Evolutionary conservation across 2,888 invertebrate genomes (phyloP).

Genomic region (Coenonympha arcania): DNA sequence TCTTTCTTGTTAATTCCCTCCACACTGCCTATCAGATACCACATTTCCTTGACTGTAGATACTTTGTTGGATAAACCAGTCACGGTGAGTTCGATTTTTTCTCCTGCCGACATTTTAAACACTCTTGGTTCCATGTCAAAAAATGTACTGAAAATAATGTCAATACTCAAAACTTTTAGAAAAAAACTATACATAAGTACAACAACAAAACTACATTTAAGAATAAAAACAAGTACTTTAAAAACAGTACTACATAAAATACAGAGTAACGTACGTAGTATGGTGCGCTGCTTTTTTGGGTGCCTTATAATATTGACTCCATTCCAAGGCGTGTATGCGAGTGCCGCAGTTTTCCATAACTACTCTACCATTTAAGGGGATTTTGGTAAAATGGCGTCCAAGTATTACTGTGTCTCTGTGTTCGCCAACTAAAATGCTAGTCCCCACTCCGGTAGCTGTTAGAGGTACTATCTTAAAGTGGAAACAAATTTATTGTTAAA

Average conservation of each 20-base stretch:
- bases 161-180: too few relatives aligned
- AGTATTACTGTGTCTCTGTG: constrained; percentile 73
- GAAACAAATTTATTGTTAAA: background rate
- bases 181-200: too few relatives aligned
- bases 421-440: constrained; percentile 77
- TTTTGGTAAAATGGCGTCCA: constrained; percentile 77
- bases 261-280: constrained; percentile 37
- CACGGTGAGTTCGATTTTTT: constrained; percentile 55
- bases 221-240: too few relatives aligned
- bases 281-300: constrained; percentile 54
- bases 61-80: constrained; percentile 55
- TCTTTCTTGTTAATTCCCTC: constrained; percentile 72
- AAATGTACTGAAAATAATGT: constrained; percentile 45
- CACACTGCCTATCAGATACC: constrained; percentile 73
- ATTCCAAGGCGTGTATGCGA: constrained; percentile 67
- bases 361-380: constrained; percentile 55
- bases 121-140: constrained; percentile 62
- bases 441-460: constrained; percentile 77
- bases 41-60: constrained; percentile 65
- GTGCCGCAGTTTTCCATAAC: constrained; percentile 73
- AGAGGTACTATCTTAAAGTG: constrained; percentile 56
- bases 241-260: background rate
- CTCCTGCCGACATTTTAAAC: constrained; percentile 62
- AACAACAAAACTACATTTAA: too few relatives aligned
- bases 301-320: constrained; percentile 64